Percentiles rank a stretch among this genome's conserved stretches.
Evolutionary conservation across 2,888 invertebrate genomes (phyloP).

Genomic region (Labia minor): DNA sequence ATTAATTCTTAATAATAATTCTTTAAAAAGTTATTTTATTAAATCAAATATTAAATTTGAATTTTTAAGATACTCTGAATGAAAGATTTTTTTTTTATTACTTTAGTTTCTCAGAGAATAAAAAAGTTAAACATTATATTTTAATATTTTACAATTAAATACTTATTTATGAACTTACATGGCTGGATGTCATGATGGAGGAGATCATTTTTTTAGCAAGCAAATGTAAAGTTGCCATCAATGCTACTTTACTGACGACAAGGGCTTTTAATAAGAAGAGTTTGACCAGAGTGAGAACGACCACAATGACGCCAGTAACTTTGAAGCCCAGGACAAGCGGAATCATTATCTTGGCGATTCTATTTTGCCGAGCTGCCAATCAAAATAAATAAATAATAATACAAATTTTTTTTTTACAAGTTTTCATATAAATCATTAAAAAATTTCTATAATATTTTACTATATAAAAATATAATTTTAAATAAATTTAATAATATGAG

Average conservation of each 20-base stretch:
- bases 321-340: constrained; percentile 60
- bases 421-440: constrained; percentile 33
- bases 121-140: too few relatives aligned
- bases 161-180: too few relatives aligned
- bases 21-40: too few relatives aligned
- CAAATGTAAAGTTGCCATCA: constrained; percentile 51
- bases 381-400: neutral
- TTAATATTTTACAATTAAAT: too few relatives aligned
- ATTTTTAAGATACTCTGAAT: too few relatives aligned
- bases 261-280: constrained; percentile 55
- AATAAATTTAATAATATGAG: constrained; percentile 8
- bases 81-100: too few relatives aligned
- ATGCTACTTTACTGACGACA: constrained; percentile 55
- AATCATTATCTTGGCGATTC: constrained; percentile 47
- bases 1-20: too few relatives aligned
- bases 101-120: too few relatives aligned
- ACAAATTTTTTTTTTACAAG: constrained; percentile 34
- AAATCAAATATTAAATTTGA: too few relatives aligned
- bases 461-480: neutral
- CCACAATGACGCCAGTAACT: constrained; percentile 50
- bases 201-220: constrained; percentile 47
- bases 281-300: constrained; percentile 50
- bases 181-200: neutral
- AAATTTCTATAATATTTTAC: too few relatives aligned
- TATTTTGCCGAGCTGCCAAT: neutral